Evolutionary conservation across 2,113 vertebrate species (phyloP).

Genomic region (Rattus norvegicus): GRCr8 NC_086019.1:134641501-134642000

Average conservation of each 20-base stretch:
- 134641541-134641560: neutral
- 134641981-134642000: neutral
- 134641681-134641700: neutral
- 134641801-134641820: neutral
- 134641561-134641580: neutral
- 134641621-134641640: fast-evolving
- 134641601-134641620: neutral
- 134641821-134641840: neutral
- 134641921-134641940: neutral
- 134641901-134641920: neutral
- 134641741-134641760: neutral
- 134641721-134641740: neutral
- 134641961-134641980: neutral
- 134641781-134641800: neutral
- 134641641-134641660: neutral
- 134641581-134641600: neutral
- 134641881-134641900: neutral
- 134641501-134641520: neutral
- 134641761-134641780: neutral
- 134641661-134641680: neutral
- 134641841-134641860: neutral
- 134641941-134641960: neutral
- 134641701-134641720: neutral
- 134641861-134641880: neutral
- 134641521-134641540: neutral